A percentile compares a stretch with the other conserved stretches of the same genome.
Evolutionary conservation across 2,797 vertebrate species (phyloP).

Genomic region (Cheirogaleus major): DNA sequence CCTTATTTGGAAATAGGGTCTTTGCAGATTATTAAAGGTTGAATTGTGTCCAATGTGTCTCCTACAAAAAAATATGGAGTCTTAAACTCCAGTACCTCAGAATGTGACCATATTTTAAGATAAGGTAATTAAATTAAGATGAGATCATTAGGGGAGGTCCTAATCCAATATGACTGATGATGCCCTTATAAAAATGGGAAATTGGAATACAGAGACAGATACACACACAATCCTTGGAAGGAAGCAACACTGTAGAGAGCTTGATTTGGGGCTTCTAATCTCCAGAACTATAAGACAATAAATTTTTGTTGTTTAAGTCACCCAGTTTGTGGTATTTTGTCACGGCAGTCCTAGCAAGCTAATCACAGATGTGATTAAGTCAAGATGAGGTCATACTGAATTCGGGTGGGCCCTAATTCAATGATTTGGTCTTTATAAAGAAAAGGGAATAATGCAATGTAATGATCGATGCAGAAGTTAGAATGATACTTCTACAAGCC

Average conservation of each 20-base stretch:
- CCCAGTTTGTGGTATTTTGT: neutral
- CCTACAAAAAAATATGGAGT: neutral
- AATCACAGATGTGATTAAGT: neutral
- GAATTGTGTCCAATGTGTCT: neutral
- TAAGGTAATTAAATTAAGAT: neutral
- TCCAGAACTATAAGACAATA: neutral
- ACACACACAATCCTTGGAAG: neutral
- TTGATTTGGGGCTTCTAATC: neutral
- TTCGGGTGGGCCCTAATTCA: neutral
- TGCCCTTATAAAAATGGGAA: neutral
- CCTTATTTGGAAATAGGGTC: neutral
- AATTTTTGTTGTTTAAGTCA: neutral
- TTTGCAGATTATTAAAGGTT: neutral
- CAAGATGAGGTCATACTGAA: neutral
- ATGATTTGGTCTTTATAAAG: neutral
- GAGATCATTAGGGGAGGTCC: neutral
- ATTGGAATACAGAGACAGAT: neutral
- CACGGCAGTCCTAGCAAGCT: neutral
- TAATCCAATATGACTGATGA: neutral
- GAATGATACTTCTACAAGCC: neutral
- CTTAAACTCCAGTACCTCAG: neutral
- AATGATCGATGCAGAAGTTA: neutral
- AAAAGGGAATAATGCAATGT: neutral
- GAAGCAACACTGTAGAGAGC: neutral
- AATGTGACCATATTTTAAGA: neutral